A percentile compares a stretch with the other conserved stretches of the same genome.
These are phyloP conservation scores for Perca fluviatilis DNA, from an alignment of 2,113 vertebrate genomes.

Conservation along the genomic window DNA sequence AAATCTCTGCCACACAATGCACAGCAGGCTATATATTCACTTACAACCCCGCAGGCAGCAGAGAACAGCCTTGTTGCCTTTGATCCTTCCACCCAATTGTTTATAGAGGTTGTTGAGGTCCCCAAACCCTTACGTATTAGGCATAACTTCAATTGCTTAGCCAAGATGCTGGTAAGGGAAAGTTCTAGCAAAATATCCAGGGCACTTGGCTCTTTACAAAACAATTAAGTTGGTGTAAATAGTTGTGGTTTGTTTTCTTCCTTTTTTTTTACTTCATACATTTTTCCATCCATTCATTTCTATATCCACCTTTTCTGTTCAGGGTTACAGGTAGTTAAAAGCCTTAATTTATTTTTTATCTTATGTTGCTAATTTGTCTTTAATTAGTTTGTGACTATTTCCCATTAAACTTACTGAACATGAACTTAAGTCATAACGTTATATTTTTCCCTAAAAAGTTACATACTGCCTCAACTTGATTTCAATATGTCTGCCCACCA, in stretches of 20 bases:
- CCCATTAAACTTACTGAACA: no score
- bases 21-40: conserved; percentile 83
- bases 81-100: conserved; percentile 80
- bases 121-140: conserved; percentile 61
- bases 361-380: not conserved
- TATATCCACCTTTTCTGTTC: not conserved
- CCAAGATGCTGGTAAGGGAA: conserved; percentile 43
- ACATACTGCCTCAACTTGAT: not conserved
- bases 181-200: conserved; percentile 30
- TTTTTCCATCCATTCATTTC: not conserved
- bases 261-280: not conserved
- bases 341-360: not conserved
- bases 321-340: not conserved
- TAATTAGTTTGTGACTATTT: not conserved
- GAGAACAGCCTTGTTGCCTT: conserved; percentile 74
- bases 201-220: not conserved
- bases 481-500: not conserved
- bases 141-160: conserved; percentile 56
- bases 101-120: conserved; percentile 76
- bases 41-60: conserved; percentile 79
- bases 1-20: conserved; percentile 76
- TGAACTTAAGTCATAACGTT: not conserved
- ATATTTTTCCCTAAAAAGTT: not conserved
- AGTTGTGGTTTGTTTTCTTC: not conserved
- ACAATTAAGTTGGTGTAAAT: not conserved